Base-by-base conservation (phyloP, 2,113 vertebrate genomes). In the Crotalus viridis region DNA sequence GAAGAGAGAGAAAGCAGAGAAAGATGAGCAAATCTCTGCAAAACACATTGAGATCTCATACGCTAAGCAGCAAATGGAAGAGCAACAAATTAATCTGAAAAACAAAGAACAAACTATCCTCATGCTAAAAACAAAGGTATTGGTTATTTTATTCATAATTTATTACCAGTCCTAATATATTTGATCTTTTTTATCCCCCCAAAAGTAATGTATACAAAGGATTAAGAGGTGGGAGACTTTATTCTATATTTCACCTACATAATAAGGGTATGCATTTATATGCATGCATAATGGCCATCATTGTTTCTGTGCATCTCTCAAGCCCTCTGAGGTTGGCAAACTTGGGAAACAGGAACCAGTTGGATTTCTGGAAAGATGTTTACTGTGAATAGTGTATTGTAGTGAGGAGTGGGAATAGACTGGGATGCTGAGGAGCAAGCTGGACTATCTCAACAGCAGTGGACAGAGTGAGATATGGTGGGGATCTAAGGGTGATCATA, bases 51-150 rank as follows among this genome's bases (percentile, higher is more conserved):
- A 94, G 43, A 55, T 92, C 88, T 85, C 95, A 87, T 91, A 52
- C 61, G 90, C 55, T 28, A 88, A 91, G 61, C 94, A 96, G 87
- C 95, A 96, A 94, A 93, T 93, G 92, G 93, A 96, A 88, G 43
- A 93, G 54, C 26, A 92, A 54, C 39, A 96, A 92, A 89, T 22
- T 33, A 94, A 91, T 9, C 86, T 92, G 48, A 96, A 28, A 91
- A 95, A 91, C 15, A 95, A 13, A 52, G 92, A 96, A 93, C 7
- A 95, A 85, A 93, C 91, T 94, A 94, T 91, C 21, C 61, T 33
- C n/a, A 7, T 90, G 24, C 89, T 96, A 91, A 86, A 93, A 85
- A 69, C 81, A 93, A 93, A 96, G 13, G 26, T 93, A 54, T 91
- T 90, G 51, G 90, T 12, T 86, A 26, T n/a, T 94, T 81, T 95